A percentile compares a stretch with the other conserved stretches of the same genome.
These are phyloP conservation scores for Syngnathus typhle DNA, from an alignment of 2,113 vertebrate species.

Conservation along the genomic window DNA sequence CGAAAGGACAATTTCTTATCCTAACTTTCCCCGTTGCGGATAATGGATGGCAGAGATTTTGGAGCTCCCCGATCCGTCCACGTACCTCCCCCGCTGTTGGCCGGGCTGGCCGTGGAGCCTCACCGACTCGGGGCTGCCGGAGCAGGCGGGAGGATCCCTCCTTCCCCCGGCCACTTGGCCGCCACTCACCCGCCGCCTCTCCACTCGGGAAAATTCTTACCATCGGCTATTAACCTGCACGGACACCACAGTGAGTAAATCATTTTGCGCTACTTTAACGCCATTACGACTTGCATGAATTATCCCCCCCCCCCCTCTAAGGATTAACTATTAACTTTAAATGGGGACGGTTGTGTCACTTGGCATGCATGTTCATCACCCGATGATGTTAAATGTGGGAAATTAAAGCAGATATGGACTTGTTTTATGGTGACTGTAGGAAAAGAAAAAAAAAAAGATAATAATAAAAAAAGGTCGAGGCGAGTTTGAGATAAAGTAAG, in stretches of 20 bases:
- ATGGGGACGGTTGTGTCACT: slow-evolving; percentile 17
- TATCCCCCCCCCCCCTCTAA: not conserved
- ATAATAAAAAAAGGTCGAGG: slow-evolving; percentile 2
- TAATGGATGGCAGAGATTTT: slow-evolving; percentile 98
- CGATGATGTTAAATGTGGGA: slow-evolving; percentile 6
- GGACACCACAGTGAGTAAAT: slow-evolving; percentile 84
- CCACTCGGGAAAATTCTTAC: slow-evolving; percentile 85
- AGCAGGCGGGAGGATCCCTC: slow-evolving; percentile 79
- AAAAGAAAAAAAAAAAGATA: not conserved
- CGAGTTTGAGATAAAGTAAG: slow-evolving; percentile 42
- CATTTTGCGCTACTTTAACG: not conserved
- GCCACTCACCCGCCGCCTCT: slow-evolving; percentile 79
- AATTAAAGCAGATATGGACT: slow-evolving; percentile 16
- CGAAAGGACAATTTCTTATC: slow-evolving; percentile 62
- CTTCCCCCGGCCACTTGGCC: slow-evolving; percentile 77
- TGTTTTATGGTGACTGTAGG: slow-evolving; percentile 23
- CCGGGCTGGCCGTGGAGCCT: slow-evolving; percentile 86
- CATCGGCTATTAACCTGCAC: slow-evolving; percentile 85
- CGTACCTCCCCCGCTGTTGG: slow-evolving; percentile 83
- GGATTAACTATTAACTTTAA: slow-evolving; percentile 33
- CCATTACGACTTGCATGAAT: not conserved
- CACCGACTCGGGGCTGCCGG: slow-evolving; percentile 81
- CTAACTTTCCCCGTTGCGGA: slow-evolving; percentile 70
- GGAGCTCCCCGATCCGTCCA: slow-evolving; percentile 88
- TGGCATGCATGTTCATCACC: slow-evolving; percentile 25